Conservation (phyloP, 2,888 invertebrate species). For the Caenorhabditis sp. region DNA sequence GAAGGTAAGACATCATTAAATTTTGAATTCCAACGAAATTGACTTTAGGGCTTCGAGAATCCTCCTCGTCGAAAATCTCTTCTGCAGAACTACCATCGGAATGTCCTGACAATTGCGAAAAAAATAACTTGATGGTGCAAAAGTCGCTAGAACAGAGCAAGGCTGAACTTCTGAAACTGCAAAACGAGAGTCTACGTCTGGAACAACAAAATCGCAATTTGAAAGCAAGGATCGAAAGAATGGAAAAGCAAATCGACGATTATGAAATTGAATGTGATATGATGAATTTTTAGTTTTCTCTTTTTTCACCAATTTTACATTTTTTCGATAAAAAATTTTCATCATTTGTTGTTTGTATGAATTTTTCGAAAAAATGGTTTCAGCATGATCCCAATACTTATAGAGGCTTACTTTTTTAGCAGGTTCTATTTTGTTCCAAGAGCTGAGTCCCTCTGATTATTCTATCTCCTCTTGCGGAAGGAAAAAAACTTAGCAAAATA, state of each 20-base stretch:
- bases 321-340: too few relatives aligned
- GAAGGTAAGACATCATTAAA: slow-evolving; percentile 20
- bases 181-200: slow-evolving; percentile 25
- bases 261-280: too few relatives aligned
- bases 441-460: too few relatives aligned
- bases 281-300: too few relatives aligned
- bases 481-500: too few relatives aligned
- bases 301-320: too few relatives aligned
- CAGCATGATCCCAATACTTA: too few relatives aligned
- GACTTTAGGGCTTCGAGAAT: slow-evolving; percentile 16
- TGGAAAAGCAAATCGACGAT: slow-evolving; percentile 48
- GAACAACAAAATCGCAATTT: slow-evolving; percentile 43
- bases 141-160: slow-evolving; percentile 44
- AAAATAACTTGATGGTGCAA: slow-evolving; percentile 46
- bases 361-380: too few relatives aligned
- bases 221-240: slow-evolving; percentile 35
- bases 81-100: slow-evolving; percentile 25
- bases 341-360: too few relatives aligned
- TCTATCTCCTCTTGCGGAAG: too few relatives aligned
- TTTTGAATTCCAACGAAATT: background rate
- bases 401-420: too few relatives aligned
- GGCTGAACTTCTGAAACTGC: slow-evolving; percentile 25
- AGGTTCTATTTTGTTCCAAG: too few relatives aligned
- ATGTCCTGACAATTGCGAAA: slow-evolving; percentile 46
- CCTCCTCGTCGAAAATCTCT: slow-evolving; percentile 5